Conservation (phyloP, 1,140 invertebrate genomes). For the Helicoverpa armigera region DNA sequence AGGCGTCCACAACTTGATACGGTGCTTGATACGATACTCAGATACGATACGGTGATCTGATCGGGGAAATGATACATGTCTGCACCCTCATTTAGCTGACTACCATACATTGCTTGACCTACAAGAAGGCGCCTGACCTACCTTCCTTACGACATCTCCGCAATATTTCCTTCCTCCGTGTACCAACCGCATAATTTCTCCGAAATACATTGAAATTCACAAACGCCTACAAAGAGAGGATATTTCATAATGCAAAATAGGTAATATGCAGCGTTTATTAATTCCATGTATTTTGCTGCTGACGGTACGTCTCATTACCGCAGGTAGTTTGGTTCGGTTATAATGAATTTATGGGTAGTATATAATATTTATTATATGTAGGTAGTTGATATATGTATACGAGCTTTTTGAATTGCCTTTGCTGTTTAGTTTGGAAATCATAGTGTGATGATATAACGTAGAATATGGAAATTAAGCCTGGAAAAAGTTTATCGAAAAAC, state of each 20-base stretch:
- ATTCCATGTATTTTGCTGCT: not conserved
- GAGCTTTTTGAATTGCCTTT: not conserved
- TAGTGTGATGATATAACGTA: too few species aligned
- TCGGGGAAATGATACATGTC: too few species aligned
- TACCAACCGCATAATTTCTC: not conserved
- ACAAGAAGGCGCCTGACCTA: too few species aligned
- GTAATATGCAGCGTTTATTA: not conserved
- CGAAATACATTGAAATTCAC: not conserved
- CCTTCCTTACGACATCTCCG: too few species aligned
- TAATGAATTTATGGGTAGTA: slow-evolving; percentile 11
- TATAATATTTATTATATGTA: not conserved
- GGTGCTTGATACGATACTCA: too few species aligned
- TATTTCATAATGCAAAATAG: slow-evolving; percentile 9
- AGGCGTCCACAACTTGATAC: too few species aligned
- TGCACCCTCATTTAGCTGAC: too few species aligned
- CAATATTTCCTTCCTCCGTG: too few species aligned
- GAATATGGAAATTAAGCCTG: too few species aligned
- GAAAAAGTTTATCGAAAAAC: too few species aligned
- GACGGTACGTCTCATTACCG: slow-evolving; percentile 11
- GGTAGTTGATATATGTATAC: not conserved
- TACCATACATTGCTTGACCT: too few species aligned
- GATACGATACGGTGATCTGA: too few species aligned
- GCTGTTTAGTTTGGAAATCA: not conserved
- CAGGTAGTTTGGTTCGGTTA: slow-evolving; percentile 6
- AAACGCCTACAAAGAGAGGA: not conserved